Base-by-base conservation (phyloP, 2,888 invertebrate species). In the Xestia ashworthii region DNA sequence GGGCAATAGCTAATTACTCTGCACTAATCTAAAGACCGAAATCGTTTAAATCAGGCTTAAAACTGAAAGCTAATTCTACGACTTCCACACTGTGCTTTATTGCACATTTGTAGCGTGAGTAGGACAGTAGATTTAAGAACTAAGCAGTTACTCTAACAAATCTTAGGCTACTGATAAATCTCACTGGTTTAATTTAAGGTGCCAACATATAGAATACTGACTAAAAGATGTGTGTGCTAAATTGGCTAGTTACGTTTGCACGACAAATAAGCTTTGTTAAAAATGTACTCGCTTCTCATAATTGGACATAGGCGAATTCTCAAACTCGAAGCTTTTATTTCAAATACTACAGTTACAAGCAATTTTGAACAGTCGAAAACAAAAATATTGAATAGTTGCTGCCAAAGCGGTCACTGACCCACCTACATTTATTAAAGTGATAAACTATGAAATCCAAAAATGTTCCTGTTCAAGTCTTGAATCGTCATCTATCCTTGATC, bases 151-250 rank as follows among this genome's bases (percentile, higher is more conserved):
- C 38, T 32, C 32, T 62, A n/a, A 14, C 69, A 77, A 78, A 78
- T 78, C 38, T 48, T 1, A 14, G 48, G 38, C 22, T 53, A 53
- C 53, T 41, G 46, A 48, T 70, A 65, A 78, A 78, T 79, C 16
- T 9, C 6, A 41, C 14, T 9, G 41, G 6, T 41, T 64, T 70
- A 65, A 68, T 68, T 68, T 62, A 68, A 62, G 6, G 5, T 62
- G 44, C 8, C 46, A 64, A 64, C 12, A 4, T 25, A 22, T 32
- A 9, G 14, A 22, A 53, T 38, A 2, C 3, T 32, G 16, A 5
- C 0, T 69, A 69, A 0, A 60, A 16, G 5, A 38, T 44, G 41
- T n/a, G 19, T 44, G 32, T 12, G 14, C 48, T 32, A 44, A 64
- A 5, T 41, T 55, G 3, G 22, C 11, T 32, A 6, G 12, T 16